phyloP scores from a whole-genome alignment of 1,140 invertebrate species.

The Drosophila athabasca region DNA sequence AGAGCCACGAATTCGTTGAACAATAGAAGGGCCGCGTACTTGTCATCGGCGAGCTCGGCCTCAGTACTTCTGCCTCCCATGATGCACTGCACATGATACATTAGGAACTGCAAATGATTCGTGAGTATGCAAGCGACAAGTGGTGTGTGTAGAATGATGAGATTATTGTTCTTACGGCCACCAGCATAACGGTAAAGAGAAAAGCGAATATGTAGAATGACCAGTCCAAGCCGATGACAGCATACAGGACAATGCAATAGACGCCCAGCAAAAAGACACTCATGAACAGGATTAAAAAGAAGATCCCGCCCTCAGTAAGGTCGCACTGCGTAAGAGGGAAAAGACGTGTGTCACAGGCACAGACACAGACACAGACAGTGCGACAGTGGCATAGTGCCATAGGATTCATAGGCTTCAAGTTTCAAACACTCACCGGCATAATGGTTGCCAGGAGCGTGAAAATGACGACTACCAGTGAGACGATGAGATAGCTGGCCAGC shows the following conservation, averaged over 20 bases:
- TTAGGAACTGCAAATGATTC: slow-evolving; percentile 60
- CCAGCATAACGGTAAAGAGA: slow-evolving; percentile 23
- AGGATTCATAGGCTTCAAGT: too few relatives aligned
- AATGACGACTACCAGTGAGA: slow-evolving; percentile 21
- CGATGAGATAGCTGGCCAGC: slow-evolving; percentile 16
- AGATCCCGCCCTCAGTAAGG: slow-evolving; percentile 27
- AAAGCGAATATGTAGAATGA: slow-evolving; percentile 37
- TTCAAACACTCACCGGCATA: slow-evolving; percentile 35
- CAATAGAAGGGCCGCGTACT: slow-evolving; percentile 57
- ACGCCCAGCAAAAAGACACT: slow-evolving; percentile 35
- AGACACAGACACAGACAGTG: too few relatives aligned
- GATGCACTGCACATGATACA: slow-evolving; percentile 69
- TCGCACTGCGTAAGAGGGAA: slow-evolving; percentile 31
- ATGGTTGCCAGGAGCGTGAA: neutral
- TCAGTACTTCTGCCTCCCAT: slow-evolving; percentile 30
- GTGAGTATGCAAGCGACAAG: slow-evolving; percentile 18
- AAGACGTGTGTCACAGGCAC: neutral
- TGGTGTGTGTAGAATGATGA: neutral
- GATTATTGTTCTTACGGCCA: slow-evolving; percentile 61
- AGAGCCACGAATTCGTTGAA: slow-evolving; percentile 60
- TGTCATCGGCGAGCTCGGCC: slow-evolving; percentile 43
- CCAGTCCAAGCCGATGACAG: slow-evolving; percentile 15
- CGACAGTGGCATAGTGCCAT: too few relatives aligned
- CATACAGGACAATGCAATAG: slow-evolving; percentile 24
- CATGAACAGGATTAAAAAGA: slow-evolving; percentile 18